These are phyloP conservation scores for Troilus luridus DNA, from an alignment of 2,888 invertebrate genomes.

Conservation along the genomic window DNA sequence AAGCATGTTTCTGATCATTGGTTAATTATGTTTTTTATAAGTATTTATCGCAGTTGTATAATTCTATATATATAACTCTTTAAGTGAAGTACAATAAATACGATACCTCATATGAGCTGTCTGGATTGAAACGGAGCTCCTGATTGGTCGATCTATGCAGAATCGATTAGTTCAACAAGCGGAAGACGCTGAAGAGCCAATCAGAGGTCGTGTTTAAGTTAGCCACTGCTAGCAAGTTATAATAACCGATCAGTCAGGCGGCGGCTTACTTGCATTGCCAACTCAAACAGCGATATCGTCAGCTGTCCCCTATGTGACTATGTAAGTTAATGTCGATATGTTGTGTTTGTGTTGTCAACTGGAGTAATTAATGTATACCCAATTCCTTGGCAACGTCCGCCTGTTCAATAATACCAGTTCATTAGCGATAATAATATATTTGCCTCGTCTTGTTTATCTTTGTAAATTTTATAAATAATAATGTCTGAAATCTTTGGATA, in stretches of 20 bases:
- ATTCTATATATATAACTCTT: not conserved
- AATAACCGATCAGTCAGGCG: not conserved
- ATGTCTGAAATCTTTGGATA: too few relatives aligned
- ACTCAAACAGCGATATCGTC: constrained; percentile 5
- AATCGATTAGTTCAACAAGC: not conserved
- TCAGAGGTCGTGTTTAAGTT: constrained; percentile 9
- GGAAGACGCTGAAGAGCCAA: not conserved
- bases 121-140: not conserved
- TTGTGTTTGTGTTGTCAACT: not conserved
- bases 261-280: not conserved
- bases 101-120: not conserved
- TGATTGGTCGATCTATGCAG: not conserved
- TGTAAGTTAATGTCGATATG: not conserved
- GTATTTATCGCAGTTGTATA: too few relatives aligned
- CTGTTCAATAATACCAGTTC: too few relatives aligned
- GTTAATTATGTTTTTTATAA: too few relatives aligned
- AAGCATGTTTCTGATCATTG: too few relatives aligned
- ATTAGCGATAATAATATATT: too few relatives aligned
- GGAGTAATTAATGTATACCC: not conserved
- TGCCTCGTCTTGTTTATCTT: too few relatives aligned
- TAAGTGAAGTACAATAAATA: not conserved
- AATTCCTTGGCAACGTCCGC: too few relatives aligned
- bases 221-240: not conserved
- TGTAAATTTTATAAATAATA: too few relatives aligned
- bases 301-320: not conserved